Evolutionary conservation across 2,797 vertebrate species (phyloP).

Genomic region (Oryzias dopingdopingensis): DNA sequence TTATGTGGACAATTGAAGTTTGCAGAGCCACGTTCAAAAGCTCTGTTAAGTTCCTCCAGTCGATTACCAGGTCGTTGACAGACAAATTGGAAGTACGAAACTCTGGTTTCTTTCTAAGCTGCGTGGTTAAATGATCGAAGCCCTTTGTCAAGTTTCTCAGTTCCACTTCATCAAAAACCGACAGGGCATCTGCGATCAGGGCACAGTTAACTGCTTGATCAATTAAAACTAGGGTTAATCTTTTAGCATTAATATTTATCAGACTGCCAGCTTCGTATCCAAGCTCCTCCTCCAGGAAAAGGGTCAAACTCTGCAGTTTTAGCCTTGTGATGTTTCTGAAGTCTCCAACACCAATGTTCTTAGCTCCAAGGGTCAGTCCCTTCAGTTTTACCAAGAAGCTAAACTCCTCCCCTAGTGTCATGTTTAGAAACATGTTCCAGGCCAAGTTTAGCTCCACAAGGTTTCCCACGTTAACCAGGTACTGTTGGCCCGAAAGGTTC

Average conservation of each 20-base stretch:
- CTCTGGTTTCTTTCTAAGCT: conserved; percentile 36
- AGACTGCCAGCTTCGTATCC: conserved; percentile 64
- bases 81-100: conserved; percentile 72
- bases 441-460: conserved; percentile 80
- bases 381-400: conserved; percentile 66
- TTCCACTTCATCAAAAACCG: conserved; percentile 72
- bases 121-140: conserved; percentile 18
- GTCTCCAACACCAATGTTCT: conserved; percentile 63
- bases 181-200: conserved; percentile 73
- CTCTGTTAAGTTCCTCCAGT: conserved; percentile 67
- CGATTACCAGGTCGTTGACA: conserved; percentile 64
- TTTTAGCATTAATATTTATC: conserved; percentile 37
- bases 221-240: conserved; percentile 44
- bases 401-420: conserved; percentile 74
- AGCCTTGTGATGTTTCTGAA: conserved; percentile 71
- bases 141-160: conserved; percentile 71
- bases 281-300: conserved; percentile 51
- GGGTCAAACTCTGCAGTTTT: conserved; percentile 62
- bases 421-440: conserved; percentile 71
- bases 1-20: conserved; percentile 67
- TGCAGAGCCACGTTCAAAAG: conserved; percentile 65
- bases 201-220: conserved; percentile 2
- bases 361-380: conserved; percentile 74
- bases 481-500: conserved; percentile 65
- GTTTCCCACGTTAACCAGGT: conserved; percentile 53